Percentiles rank a stretch among this genome's conserved stretches.
Conservation (phyloP, 2,797 vertebrate genomes). For the Anas capensis region DNA sequence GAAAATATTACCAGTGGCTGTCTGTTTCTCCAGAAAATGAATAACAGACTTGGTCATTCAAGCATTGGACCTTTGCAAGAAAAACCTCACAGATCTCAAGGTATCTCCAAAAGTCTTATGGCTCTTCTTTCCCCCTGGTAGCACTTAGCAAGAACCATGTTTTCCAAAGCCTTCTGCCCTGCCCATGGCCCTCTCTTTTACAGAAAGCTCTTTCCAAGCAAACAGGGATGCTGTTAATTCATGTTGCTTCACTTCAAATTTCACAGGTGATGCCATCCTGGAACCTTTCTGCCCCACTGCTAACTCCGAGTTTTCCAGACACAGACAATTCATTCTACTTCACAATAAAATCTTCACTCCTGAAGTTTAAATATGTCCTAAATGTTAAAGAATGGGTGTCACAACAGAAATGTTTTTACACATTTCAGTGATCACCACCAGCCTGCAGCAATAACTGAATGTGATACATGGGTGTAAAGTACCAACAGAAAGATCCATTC, state of each 20-base stretch:
- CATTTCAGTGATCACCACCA: not conserved
- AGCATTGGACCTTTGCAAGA: not conserved
- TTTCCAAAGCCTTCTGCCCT: slow-evolving; percentile 28
- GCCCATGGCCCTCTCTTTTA: not conserved
- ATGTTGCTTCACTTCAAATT: not conserved
- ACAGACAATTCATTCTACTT: not conserved
- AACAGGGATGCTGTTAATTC: not conserved
- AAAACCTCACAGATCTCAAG: not conserved
- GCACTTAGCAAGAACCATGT: not conserved
- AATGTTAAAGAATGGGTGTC: not conserved
- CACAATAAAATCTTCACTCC: not conserved
- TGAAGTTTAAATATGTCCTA: not conserved
- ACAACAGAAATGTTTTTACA: not conserved
- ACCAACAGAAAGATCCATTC: not conserved
- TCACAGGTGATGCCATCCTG: not conserved
- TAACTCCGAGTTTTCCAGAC: not conserved
- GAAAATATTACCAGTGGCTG: not conserved
- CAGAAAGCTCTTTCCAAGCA: not conserved
- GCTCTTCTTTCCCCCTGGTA: not conserved
- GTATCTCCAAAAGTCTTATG: not conserved
- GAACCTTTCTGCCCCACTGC: not conserved
- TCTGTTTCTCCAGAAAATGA: not conserved
- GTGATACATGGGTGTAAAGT: not conserved
- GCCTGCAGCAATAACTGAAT: not conserved
- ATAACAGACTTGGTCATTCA: not conserved